These are phyloP conservation scores for Parnassius mnemosyne DNA, from an alignment of 2,888 invertebrate genomes.

Conservation along the genomic window DNA sequence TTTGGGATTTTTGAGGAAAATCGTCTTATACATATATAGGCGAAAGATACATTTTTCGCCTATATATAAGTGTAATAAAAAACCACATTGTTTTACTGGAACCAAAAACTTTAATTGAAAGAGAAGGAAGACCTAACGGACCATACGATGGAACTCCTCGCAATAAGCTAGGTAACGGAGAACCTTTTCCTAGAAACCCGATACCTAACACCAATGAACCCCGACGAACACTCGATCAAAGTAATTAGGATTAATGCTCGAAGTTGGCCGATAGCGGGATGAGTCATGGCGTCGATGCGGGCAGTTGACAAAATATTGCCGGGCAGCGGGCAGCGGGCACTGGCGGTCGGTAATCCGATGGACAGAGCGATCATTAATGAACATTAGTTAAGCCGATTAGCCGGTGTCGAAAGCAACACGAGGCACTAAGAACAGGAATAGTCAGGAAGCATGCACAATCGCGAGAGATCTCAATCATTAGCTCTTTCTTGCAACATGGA, in stretches of 20 bases:
- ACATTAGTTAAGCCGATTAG: slow-evolving; percentile 71
- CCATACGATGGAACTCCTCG: background rate
- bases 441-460: background rate
- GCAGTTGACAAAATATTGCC: slow-evolving; percentile 66
- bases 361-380: slow-evolving; percentile 59
- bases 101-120: background rate
- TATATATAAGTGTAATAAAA: too few species aligned
- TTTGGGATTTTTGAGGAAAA: too few species aligned
- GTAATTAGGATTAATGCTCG: slow-evolving; percentile 50
- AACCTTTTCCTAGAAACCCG: slow-evolving; percentile 30
- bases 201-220: slow-evolving; percentile 25
- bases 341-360: slow-evolving; percentile 51
- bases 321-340: slow-evolving; percentile 51
- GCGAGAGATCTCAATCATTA: background rate
- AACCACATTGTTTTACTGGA: background rate
- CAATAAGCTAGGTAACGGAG: slow-evolving; percentile 4
- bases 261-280: slow-evolving; percentile 34
- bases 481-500: background rate
- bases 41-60: too few species aligned
- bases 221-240: slow-evolving; percentile 35
- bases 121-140: background rate
- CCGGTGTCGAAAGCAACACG: slow-evolving; percentile 1
- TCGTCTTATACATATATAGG: too few species aligned
- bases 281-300: slow-evolving; percentile 34
- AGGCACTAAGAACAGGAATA: slow-evolving; percentile 1